phyloP scores from a whole-genome alignment of 1,140 invertebrate genomes.

The Zaprionus davidi region DNA sequence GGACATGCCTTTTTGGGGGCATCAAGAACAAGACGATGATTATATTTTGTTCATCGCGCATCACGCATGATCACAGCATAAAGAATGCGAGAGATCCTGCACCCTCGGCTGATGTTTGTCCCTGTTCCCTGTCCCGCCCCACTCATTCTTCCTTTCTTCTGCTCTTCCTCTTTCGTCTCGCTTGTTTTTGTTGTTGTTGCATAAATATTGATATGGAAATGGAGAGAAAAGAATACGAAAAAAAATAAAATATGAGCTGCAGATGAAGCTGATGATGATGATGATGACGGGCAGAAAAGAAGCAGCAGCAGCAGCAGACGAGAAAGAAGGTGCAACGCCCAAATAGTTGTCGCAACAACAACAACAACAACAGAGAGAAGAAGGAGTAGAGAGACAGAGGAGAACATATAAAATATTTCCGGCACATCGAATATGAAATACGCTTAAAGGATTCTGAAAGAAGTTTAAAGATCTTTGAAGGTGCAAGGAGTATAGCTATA shows the following conservation, averaged over 20 bases:
- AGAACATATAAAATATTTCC: not conserved
- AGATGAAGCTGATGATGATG: not conserved
- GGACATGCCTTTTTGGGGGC: conserved; percentile 30
- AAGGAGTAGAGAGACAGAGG: not conserved
- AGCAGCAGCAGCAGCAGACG: not conserved
- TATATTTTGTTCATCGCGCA: conserved; percentile 12
- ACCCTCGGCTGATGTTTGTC: conserved; percentile 11
- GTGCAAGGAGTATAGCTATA: no score
- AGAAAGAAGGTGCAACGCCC: conserved; percentile 50
- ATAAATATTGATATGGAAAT: conserved; percentile 63
- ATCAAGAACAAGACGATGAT: not conserved
- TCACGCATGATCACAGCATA: conserved; percentile 25
- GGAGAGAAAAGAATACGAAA: conserved; percentile 4
- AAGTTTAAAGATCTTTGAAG: no score
- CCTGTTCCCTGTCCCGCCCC: not conserved
- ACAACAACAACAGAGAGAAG: conserved; percentile 16
- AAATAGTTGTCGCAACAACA: conserved; percentile 49
- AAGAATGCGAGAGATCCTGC: conserved; percentile 52
- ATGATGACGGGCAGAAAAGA: conserved; percentile 21
- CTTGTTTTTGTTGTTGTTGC: conserved; percentile 19
- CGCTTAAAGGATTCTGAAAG: not conserved
- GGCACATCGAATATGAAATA: not conserved
- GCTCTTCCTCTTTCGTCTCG: not conserved
- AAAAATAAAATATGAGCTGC: conserved; percentile 29
- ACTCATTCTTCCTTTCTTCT: not conserved